Base-by-base conservation (phyloP, 2,888 invertebrate genomes). In the Tiliacea citrago region DNA sequence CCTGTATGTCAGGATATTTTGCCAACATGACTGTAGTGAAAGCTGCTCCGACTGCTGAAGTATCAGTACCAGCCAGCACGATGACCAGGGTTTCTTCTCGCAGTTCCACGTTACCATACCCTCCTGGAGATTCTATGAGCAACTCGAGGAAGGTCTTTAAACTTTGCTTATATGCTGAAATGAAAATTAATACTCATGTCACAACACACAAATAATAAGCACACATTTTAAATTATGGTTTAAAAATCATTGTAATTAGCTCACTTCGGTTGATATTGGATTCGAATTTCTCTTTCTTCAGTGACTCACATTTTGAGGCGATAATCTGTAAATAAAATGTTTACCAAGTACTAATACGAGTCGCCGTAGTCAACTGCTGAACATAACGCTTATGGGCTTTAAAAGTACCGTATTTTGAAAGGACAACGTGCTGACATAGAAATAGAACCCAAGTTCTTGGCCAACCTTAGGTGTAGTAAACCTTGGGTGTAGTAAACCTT, bases 21-120 rank as follows among this genome's bases (percentile, higher is more conserved):
- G 90, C 85, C 62, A 94, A 74, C 89, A 94, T 83, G 6, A 89
- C 69, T 4, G 86, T 65, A 0, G 90, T 88, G 62, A 92, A 93
- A 0, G 89, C 86, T 0, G 83, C 68, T 0, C 89, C 91, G 0
- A 91, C 91, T 0, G 93, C 92, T 0, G 93, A 90, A 0, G 93
- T 93, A 57, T 94, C 94, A 4, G 92, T 93, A 0, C 92, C 93
- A 21, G 93, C 94, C 10, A 91, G n/a, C 6, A 91, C 58, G 16
- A 94, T 73, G 1, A 93, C 91, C 13, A 93, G 39, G 0, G 85
- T 84, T 63, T 94, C 94, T 47, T 94, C 94, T 1, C 87, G 83
- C 1, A 94, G 76, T 55, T 92, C 91, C 6, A 83, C 7, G 24
- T 91, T 83, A 0, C 84, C 85, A 35, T 88, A 90, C 4, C 87